A percentile compares a stretch with the other conserved stretches of the same genome.
These are phyloP conservation scores for Colossoma macropomum DNA, from an alignment of 2,113 vertebrate genomes.

Conservation along the genomic window DNA sequence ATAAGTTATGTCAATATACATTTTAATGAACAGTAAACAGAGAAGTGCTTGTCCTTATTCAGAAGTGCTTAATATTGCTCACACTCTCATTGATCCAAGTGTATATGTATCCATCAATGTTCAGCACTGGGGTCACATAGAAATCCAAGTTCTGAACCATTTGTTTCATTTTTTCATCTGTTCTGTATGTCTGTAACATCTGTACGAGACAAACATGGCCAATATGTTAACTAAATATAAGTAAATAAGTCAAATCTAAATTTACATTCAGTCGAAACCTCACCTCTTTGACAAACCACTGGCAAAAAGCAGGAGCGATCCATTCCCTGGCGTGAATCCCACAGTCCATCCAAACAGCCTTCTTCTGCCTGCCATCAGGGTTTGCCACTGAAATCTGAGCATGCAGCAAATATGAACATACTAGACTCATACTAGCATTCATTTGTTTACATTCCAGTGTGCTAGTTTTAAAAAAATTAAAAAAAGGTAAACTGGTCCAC, in stretches of 20 bases:
- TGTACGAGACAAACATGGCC: not conserved
- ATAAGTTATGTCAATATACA: not conserved
- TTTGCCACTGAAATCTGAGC: not conserved
- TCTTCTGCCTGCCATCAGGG: not conserved
- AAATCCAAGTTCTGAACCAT: not conserved
- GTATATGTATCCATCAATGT: not conserved
- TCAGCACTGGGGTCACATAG: not conserved
- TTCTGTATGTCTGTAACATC: not conserved
- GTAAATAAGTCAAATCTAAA: too few species aligned
- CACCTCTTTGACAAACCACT: slow-evolving; percentile 86
- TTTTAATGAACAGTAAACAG: not conserved
- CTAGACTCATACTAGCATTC: not conserved
- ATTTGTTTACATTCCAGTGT: not conserved
- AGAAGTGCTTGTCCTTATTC: too few species aligned
- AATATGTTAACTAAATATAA: not conserved
- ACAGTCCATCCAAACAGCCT: not conserved
- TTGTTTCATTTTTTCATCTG: not conserved
- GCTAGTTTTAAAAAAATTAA: not conserved
- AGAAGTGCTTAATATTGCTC: not conserved
- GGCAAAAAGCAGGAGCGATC: slow-evolving; percentile 85
- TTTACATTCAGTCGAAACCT: not conserved
- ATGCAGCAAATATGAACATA: not conserved
- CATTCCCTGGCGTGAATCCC: slow-evolving; percentile 55
- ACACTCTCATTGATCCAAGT: not conserved
- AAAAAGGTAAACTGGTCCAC: too few species aligned